Evolutionary conservation across 1,140 invertebrate species (phyloP).

Genomic region (Melitaea cinxia): DNA sequence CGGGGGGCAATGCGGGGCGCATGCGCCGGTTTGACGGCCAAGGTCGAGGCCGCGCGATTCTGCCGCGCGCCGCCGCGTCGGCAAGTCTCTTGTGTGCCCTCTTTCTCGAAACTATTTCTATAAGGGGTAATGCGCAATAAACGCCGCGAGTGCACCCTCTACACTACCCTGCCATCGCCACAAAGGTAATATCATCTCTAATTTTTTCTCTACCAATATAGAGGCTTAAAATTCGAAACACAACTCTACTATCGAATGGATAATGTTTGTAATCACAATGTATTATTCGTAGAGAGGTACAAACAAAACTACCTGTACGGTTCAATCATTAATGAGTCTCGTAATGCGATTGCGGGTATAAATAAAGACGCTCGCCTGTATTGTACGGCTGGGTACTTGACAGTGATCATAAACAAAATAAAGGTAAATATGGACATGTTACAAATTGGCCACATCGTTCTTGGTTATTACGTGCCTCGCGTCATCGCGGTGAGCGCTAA

Average conservation of each 20-base stretch:
- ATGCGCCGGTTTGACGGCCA: conserved; percentile 80
- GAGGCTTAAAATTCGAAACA: conserved; percentile 5
- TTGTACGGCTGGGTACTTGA: not conserved
- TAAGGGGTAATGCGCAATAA: conserved; percentile 65
- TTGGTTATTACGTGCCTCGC: conserved; percentile 48
- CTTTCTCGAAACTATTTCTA: conserved; percentile 63
- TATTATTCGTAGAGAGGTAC: conserved; percentile 33
- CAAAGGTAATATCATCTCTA: conserved; percentile 44
- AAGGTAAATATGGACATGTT: conserved; percentile 36
- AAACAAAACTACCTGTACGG: conserved; percentile 24
- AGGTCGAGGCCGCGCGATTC: conserved; percentile 79
- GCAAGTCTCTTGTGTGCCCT: conserved; percentile 64
- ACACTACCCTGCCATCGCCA: conserved; percentile 22
- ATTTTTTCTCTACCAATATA: not conserved
- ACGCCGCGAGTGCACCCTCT: conserved; percentile 57
- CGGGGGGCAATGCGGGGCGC: conserved; percentile 65
- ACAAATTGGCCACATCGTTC: conserved; percentile 56
- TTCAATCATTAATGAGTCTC: conserved; percentile 16
- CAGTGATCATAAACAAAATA: conserved; percentile 5
- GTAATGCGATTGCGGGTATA: conserved; percentile 17
- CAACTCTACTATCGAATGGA: conserved; percentile 39
- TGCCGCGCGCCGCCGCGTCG: conserved; percentile 73
- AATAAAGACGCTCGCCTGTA: conserved; percentile 5
- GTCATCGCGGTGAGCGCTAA: conserved; percentile 60
- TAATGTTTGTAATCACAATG: conserved; percentile 61